phyloP scores from a whole-genome alignment of 2,113 vertebrate genomes.

The Mustelus asterias region DNA sequence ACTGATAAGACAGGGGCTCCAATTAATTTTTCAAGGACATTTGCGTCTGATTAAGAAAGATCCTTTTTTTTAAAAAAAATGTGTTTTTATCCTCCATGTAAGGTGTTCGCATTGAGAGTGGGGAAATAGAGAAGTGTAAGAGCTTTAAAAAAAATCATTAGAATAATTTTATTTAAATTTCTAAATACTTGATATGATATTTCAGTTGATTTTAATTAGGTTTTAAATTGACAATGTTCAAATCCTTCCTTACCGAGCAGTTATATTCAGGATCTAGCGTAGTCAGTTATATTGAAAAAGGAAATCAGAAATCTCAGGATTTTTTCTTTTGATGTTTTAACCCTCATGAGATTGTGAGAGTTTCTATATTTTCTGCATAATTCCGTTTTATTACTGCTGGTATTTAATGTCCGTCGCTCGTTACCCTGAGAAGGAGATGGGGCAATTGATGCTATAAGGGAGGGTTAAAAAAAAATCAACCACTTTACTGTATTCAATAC shows the following conservation, averaged over 20 bases:
- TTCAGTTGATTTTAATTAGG: conserved; percentile 33
- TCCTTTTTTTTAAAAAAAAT: conserved; percentile 19
- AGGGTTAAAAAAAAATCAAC: neutral
- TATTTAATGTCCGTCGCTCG: neutral
- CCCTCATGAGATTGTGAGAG: conserved; percentile 19
- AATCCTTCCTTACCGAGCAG: neutral
- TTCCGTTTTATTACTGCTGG: neutral
- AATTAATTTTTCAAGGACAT: conserved; percentile 84
- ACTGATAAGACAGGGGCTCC: conserved; percentile 75
- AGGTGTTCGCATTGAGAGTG: conserved; percentile 5
- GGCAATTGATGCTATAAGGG: neutral
- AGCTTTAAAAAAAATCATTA: conserved; percentile 34
- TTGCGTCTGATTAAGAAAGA: conserved; percentile 80
- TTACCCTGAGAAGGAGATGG: neutral
- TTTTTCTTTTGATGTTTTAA: conserved; percentile 33
- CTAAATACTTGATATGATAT: conserved; percentile 30
- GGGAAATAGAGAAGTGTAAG: conserved; percentile 24
- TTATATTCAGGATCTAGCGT: conserved; percentile 24
- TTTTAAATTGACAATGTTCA: conserved; percentile 17
- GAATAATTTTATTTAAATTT: conserved; percentile 25
- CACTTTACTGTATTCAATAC: too few species aligned
- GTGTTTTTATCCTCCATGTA: neutral
- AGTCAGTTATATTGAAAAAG: conserved; percentile 27
- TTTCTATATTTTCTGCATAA: conserved; percentile 21
- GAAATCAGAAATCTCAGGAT: conserved; percentile 2